Base-by-base conservation (phyloP, 2,797 vertebrate species). In the Centropyge bicolor region DNA sequence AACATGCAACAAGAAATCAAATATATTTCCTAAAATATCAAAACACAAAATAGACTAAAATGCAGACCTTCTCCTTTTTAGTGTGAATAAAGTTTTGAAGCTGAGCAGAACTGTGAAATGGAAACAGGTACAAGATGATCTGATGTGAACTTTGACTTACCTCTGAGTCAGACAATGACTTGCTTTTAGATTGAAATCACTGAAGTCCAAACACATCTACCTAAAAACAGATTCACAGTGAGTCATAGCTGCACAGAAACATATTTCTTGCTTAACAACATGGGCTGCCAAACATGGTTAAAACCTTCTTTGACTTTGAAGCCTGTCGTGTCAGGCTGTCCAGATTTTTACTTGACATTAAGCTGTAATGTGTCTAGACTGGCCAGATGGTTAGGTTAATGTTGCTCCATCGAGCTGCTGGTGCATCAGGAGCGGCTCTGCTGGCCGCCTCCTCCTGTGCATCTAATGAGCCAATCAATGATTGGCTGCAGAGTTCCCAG, bases 361-460 rank as follows among this genome's bases (percentile, higher is more conserved):
- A 73, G n/a, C 74, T 63, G 55, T 77, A 73, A 82, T 82, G 78
- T 76, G 87, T 89, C 83, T 86, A 86, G 84, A 89, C 83, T 2
- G 45, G 51, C 81, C 90, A 93, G 91, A 92, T 93, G 91, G 92
- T 86, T 70, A 11, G 65, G 69, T 84, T 91, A 87, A 88, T 90
- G 81, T 77, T 61, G 70, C 74, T 74, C 66, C 78, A 66, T 83
- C 76, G 64, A 66, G 78, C 81, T 77, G 74, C 70, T 49, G 59
- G 54, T 80, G 54, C 52, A 20, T 78, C 49, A 49, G 78, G 36
- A 59, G 40, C 62, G 1, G 48, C 57, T 76, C 66, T 70, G 51
- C 64, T 64, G 68, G 43, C 71, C 20, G 13, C 76, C 49, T 51
- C 76, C 65, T 63, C 70, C 82, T 55, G 45, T 49, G 71, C 74